Base-by-base conservation (phyloP, 1,140 invertebrate genomes). In the Drosophila sp. region DNA sequence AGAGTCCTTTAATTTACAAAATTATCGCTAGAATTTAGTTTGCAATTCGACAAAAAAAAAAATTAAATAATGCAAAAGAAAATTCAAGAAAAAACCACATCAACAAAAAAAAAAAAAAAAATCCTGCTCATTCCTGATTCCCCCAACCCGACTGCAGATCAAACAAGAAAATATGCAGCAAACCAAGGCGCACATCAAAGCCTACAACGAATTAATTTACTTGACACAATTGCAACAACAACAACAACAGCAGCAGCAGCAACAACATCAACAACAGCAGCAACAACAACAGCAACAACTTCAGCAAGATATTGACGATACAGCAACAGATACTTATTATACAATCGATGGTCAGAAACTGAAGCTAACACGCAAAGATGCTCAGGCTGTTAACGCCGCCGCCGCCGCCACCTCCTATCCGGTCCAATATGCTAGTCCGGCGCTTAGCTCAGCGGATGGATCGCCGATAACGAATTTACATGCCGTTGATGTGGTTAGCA, bases 191-290 rank as follows among this genome's bases (percentile, higher is more conserved):
- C 90, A 90, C 79, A 72, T 90, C 40, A 90, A 91, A 81, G 81
- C 75, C 60, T 91, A 91, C 79, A 91, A 90, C 86, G 90, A 91
- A 62, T 62, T 91, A 69, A 79, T 91, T 63, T 90, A 91, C 76
- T 79, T 90, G 72, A 91, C 85, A 56, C 83, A 91, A 77, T 77
- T 90, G 76, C 89, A 90, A 76, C 87, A 91, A 78, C 83, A 91
- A 71, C 76, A 86, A 57, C 81, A 80, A 4, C 72, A 80, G 7
- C 78, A 72, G 23, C 70, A 73, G 23, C 71, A 74, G 17, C 76
- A 74, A 11, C 70, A 79, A 23, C 67, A 70, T 10, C 64, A 82
- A 23, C 86, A 90, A 27, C 74, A 85, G 50, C 72, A 72, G n/a
- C 85, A 89, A 10, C 83, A 82, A 35, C 76, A 79, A 33, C 85